Conservation (phyloP, 2,797 vertebrate species). For the Rallus crepitans region DNA sequence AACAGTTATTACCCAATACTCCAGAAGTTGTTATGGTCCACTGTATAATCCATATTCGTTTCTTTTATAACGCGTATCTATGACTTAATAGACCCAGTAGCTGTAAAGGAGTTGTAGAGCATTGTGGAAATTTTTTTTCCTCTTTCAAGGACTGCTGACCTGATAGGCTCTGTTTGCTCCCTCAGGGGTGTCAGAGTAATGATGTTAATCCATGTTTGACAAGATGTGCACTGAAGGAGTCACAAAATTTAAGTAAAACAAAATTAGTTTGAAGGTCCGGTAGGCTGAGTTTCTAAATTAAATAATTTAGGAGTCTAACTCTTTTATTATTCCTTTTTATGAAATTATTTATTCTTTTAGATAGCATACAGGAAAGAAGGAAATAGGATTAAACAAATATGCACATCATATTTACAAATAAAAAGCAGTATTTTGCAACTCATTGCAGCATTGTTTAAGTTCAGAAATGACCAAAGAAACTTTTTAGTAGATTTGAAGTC, state of each 20-base stretch:
- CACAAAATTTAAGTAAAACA: background rate
- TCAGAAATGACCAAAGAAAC: background rate
- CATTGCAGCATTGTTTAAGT: background rate
- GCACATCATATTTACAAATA: background rate
- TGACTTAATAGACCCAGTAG: background rate
- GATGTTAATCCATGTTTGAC: background rate
- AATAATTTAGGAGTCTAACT: background rate
- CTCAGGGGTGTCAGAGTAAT: background rate
- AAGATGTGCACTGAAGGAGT: background rate
- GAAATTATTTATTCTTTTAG: background rate
- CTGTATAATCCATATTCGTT: constrained; percentile 1
- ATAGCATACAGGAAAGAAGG: background rate
- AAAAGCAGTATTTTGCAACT: background rate
- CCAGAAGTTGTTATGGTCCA: background rate
- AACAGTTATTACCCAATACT: background rate
- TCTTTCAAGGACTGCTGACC: background rate
- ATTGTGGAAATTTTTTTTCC: background rate
- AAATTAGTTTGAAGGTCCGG: background rate
- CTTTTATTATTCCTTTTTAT: background rate
- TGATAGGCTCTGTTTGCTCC: background rate
- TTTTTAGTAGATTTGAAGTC: background rate
- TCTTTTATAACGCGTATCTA: background rate
- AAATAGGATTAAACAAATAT: background rate
- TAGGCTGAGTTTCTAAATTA: background rate
- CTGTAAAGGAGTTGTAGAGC: background rate